Percentiles rank a stretch among this genome's conserved stretches.
Evolutionary conservation across 2,113 vertebrate species (phyloP).

Genomic region (Bos taurus): DNA sequence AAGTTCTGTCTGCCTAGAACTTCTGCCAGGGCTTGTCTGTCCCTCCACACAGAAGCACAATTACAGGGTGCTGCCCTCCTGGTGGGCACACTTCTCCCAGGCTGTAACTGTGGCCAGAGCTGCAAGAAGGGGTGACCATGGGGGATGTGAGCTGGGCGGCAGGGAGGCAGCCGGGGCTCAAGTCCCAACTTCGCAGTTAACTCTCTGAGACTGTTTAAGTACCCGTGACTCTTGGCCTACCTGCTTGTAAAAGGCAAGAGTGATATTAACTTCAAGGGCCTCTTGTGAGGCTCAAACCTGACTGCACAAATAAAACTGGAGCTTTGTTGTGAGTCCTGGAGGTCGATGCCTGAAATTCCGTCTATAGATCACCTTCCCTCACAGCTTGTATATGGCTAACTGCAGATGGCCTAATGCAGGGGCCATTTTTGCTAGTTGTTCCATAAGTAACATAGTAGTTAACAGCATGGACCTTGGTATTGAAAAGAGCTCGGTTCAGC

Average conservation of each 20-base stretch:
- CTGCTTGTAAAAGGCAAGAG: background rate
- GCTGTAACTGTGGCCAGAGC: background rate
- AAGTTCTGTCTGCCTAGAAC: background rate
- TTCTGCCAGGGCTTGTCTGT: fast-evolving
- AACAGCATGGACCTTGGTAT: no score
- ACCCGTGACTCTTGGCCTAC: background rate
- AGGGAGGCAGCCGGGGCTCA: background rate
- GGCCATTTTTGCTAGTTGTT: background rate
- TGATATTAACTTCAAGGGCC: background rate
- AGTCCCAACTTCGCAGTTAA: background rate
- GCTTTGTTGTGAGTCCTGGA: background rate
- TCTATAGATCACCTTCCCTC: background rate
- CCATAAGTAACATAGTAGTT: fast-evolving
- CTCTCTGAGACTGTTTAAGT: background rate
- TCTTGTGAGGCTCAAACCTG: background rate
- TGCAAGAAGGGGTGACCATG: fast-evolving
- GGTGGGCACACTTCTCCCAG: fast-evolving
- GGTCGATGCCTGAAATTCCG: background rate
- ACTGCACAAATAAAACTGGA: background rate
- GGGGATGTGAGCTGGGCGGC: background rate
- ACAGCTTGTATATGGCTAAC: background rate
- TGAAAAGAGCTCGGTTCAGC: background rate
- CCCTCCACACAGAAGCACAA: fast-evolving
- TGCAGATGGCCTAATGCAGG: background rate
- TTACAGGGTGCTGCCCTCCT: background rate